Evolutionary conservation across 2,797 vertebrate genomes (phyloP).

Genomic region (Labeo calbasu): DNA sequence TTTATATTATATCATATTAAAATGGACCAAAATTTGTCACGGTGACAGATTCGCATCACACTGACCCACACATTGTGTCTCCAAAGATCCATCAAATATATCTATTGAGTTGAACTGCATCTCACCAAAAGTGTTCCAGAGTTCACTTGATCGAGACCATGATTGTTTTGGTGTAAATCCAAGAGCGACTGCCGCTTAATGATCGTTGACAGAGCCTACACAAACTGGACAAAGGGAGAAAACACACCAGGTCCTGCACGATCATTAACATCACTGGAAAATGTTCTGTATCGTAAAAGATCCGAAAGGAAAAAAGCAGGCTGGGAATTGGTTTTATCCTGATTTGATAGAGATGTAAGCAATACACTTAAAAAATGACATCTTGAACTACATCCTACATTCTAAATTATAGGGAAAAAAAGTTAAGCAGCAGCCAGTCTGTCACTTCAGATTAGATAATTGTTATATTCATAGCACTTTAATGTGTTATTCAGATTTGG

Average conservation of each 20-base stretch:
- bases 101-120: neutral
- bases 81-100: neutral
- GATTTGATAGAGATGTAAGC: neutral
- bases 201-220: neutral
- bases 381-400: too few species aligned
- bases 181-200: neutral
- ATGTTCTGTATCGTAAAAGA: neutral
- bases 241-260: neutral
- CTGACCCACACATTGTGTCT: neutral
- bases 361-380: too few species aligned
- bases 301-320: neutral
- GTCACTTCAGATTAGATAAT: conserved; percentile 24
- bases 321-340: neutral
- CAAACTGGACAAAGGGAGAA: neutral
- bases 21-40: neutral
- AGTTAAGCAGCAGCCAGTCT: neutral
- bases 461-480: neutral
- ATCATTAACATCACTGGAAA: neutral
- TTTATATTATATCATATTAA: neutral
- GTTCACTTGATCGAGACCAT: neutral
- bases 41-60: neutral
- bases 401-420: neutral
- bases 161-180: neutral
- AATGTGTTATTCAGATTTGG: neutral
- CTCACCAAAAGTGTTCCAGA: neutral